phyloP scores from a whole-genome alignment of 2,113 vertebrate genomes.

The Natator depressus region DNA sequence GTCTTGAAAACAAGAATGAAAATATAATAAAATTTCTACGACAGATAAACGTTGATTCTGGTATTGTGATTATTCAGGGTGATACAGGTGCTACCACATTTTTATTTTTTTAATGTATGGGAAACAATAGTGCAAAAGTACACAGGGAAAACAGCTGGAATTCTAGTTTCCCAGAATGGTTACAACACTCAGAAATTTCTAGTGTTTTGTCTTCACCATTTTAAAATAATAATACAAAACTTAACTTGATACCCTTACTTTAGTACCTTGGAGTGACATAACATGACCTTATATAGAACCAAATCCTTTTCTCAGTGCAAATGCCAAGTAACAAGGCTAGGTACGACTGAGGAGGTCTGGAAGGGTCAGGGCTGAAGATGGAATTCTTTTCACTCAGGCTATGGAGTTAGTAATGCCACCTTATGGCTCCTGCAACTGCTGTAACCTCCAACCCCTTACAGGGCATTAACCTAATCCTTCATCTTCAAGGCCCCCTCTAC shows the following conservation, averaged over 20 bases:
- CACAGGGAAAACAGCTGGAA: not conserved
- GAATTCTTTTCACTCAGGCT: not conserved
- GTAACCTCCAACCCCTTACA: not conserved
- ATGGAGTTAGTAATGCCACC: not conserved
- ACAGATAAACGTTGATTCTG: not conserved
- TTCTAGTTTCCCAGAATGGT: not conserved
- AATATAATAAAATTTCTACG: not conserved
- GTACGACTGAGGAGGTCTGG: not conserved
- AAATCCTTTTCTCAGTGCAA: not conserved
- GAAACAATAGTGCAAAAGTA: not conserved
- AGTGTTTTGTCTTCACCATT: not conserved
- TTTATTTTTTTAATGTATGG: not conserved
- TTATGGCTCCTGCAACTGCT: not conserved
- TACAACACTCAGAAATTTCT: not conserved
- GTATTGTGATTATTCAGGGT: not conserved
- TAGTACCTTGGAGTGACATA: not conserved
- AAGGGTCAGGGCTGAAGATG: not conserved
- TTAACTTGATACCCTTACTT: not conserved
- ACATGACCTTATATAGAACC: not conserved
- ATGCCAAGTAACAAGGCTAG: not conserved
- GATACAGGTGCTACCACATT: not conserved
- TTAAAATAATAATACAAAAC: not conserved
- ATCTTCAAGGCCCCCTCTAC: not conserved
- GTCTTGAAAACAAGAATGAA: not conserved
- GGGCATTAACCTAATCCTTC: not conserved